These are phyloP conservation scores for Phenganax stokvisi DNA, from an alignment of 92 coral and sea anemone genomes.

Conservation along the genomic window DNA sequence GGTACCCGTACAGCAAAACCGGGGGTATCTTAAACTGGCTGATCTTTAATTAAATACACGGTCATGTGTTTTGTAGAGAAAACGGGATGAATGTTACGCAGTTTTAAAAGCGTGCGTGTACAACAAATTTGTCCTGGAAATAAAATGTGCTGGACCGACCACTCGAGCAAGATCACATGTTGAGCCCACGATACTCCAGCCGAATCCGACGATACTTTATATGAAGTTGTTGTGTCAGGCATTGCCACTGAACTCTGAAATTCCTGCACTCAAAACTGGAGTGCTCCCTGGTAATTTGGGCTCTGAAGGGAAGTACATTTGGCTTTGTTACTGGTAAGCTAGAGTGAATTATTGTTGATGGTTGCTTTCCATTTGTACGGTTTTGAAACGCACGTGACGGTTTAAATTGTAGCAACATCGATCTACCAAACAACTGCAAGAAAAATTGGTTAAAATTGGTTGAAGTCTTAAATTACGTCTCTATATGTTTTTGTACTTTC, in stretches of 20 bases:
- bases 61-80: neutral
- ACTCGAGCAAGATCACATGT: constrained; percentile 29
- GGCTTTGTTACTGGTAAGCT: constrained; percentile 88
- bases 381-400: no score
- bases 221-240: constrained; percentile 68
- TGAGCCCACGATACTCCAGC: constrained; percentile 2
- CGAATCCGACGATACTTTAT: constrained; percentile 63
- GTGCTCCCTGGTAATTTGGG: constrained; percentile 47
- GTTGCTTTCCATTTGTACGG: no score
- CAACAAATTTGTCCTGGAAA: constrained; percentile 49
- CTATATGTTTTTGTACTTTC: no score
- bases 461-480: no score
- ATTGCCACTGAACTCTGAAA: constrained; percentile 67
- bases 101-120: constrained; percentile 37
- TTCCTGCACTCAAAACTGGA: constrained; percentile 52
- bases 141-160: constrained; percentile 26
- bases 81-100: constrained; percentile 27
- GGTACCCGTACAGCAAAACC: no score
- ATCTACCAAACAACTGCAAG: no score
- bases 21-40: no score
- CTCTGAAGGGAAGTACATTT: constrained; percentile 62
- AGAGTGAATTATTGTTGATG: no score
- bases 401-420: no score
- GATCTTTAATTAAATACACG: no score
- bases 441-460: no score